Base-by-base conservation (phyloP, 2,797 vertebrate genomes). In the Enteromius treurensis region DNA sequence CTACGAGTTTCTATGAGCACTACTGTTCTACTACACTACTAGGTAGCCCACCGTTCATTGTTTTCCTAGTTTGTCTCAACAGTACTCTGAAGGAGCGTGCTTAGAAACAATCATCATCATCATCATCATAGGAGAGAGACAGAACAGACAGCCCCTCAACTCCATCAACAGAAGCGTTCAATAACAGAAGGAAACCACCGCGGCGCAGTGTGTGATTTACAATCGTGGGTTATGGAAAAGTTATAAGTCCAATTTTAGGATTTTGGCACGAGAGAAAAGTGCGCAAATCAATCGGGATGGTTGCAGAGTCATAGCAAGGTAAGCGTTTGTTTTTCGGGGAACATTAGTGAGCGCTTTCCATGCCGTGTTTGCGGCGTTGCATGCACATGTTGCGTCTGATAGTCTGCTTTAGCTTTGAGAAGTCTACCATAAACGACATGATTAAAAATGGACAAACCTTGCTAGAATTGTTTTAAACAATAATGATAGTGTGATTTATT, bases 151-250 rank as follows among this genome's bases (percentile, higher is more conserved):
- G 60, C 7, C 19, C 77, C 19, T 23, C 62, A 49, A 1, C 13
- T 29, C n/a, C 76, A 15, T 45, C 58, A 45, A 15, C 40, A 49
- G 47, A 69, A 19, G 65, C 21, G 34, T 21, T 80, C 29, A 70
- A 29, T 40, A 55, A 55, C 49, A 29, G 58, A 69, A 11, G 26
- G 1, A 68, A 53, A 68, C 64, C 3, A 13, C 14, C 40, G 11
- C 29, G 42, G 47, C 26, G 29, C 47, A 29, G 23, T 19, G 40
- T 32, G 47, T 47, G 23, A 7, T 34, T 34, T 13, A 55, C 64
- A 37, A 51, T 40, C 13, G 49, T 70, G 49, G 34, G 70, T 26
- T 53, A 80, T 70, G 79, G 79, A 70, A 51, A 69, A 69, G 65
- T 80, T 80, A 19, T 4, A 49, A 7, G 37, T 15, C 26, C 34